Conservation (phyloP, 2,888 invertebrate genomes). For the Syritta pipiens region DNA sequence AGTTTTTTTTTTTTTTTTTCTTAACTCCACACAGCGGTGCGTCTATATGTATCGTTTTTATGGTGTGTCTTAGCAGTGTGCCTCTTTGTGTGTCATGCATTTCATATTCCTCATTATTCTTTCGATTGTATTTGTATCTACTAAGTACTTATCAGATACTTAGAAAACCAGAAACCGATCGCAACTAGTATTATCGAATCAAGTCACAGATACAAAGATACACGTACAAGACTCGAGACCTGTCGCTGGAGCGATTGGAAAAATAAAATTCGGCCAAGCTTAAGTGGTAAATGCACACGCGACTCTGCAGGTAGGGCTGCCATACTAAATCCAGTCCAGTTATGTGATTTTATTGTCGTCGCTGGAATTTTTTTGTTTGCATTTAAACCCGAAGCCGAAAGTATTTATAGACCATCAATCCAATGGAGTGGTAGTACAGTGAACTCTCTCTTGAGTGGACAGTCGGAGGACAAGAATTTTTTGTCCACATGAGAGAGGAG, state of each 20-base stretch:
- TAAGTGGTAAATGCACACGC: conserved; percentile 46
- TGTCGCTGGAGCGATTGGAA: not conserved
- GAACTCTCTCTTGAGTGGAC: no score
- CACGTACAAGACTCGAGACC: conserved; percentile 3
- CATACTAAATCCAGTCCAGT: conserved; percentile 44
- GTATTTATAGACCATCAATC: conserved; percentile 30
- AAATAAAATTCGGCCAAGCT: conserved; percentile 46
- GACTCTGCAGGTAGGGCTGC: conserved; percentile 21
- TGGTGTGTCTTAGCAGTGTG: conserved; percentile 31
- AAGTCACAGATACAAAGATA: conserved; percentile 44
- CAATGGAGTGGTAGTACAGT: not conserved
- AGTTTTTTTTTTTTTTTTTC: conserved; percentile 20
- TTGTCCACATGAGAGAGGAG: no score
- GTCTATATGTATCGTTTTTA: conserved; percentile 33
- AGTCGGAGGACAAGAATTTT: no score
- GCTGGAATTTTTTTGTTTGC: conserved; percentile 36
- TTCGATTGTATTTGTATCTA: conserved; percentile 34
- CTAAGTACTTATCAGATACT: conserved; percentile 39
- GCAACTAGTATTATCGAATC: conserved; percentile 42
- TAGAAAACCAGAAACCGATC: conserved; percentile 39
- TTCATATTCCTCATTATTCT: conserved; percentile 66
- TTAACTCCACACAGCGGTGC: not conserved
- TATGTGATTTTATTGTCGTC: conserved; percentile 57
- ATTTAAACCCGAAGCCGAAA: conserved; percentile 27
- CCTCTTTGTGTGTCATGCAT: conserved; percentile 63